A percentile compares a stretch with the other conserved stretches of the same genome.
These are phyloP conservation scores for Ceuthmochares aereus DNA, from an alignment of 2,113 vertebrate species.

Conservation along the genomic window DNA sequence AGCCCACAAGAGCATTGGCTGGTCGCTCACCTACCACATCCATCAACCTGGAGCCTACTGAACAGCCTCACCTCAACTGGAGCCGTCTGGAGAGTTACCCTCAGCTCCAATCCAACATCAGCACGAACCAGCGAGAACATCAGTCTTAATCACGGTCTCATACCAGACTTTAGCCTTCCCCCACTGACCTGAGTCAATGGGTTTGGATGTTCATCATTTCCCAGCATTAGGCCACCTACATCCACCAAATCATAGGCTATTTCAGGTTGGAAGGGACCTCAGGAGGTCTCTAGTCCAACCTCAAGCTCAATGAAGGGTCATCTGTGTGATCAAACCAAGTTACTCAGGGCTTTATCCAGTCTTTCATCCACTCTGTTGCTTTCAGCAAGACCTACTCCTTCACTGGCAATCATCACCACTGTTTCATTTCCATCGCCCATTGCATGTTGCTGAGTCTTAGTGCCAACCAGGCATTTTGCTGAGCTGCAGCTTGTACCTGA, in stretches of 20 bases:
- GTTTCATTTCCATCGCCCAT: background rate
- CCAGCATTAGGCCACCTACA: background rate
- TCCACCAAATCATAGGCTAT: background rate
- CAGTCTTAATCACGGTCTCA: background rate
- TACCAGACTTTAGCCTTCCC: background rate
- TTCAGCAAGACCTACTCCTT: background rate
- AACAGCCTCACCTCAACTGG: background rate
- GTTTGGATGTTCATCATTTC: background rate
- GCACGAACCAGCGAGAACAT: too few relatives aligned
- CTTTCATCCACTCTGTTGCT: background rate
- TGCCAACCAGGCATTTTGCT: background rate
- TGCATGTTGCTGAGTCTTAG: background rate
- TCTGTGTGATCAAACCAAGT: background rate
- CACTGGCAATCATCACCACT: background rate
- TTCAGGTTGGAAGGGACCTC: background rate
- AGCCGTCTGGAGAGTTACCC: background rate
- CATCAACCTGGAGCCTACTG: background rate
- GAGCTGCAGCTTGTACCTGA: background rate
- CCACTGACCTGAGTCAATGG: background rate
- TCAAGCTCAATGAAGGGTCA: background rate
- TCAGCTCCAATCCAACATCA: background rate
- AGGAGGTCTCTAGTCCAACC: background rate
- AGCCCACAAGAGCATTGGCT: fast-evolving
- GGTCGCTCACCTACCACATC: fast-evolving
- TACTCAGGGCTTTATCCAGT: background rate